Conservation (phyloP, 1,140 invertebrate species). For the Trichoplusia ni region DNA sequence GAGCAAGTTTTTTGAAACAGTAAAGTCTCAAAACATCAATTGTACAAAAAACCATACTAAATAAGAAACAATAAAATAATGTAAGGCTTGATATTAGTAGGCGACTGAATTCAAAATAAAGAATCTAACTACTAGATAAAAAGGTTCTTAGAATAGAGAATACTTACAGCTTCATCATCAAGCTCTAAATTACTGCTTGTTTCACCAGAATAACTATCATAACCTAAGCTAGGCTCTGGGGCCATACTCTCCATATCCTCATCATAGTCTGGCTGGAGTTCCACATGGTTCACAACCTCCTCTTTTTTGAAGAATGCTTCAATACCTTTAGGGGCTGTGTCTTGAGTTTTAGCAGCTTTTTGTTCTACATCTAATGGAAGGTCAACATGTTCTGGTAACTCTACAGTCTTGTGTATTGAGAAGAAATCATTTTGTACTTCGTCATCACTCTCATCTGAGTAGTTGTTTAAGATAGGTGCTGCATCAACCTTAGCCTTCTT, state of each 20-base stretch:
- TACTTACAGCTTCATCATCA: conserved; percentile 77
- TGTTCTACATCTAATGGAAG: conserved; percentile 51
- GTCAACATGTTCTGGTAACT: conserved; percentile 45
- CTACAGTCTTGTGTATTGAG: conserved; percentile 75
- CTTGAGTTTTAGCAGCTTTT: conserved; percentile 19
- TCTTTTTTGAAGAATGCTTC: conserved; percentile 70
- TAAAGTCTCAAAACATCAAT: too few relatives aligned
- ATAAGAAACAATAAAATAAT: too few relatives aligned
- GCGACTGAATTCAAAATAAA: too few relatives aligned
- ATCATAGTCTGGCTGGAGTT: conserved; percentile 35
- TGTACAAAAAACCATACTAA: too few relatives aligned
- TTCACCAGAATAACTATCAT: conserved; percentile 31
- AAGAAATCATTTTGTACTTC: conserved; percentile 81
- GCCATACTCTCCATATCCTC: conserved; percentile 22
- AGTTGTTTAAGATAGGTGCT: conserved; percentile 48
- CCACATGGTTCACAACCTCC: conserved; percentile 30
- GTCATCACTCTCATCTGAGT: conserved; percentile 78
- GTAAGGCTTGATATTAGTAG: too few relatives aligned
- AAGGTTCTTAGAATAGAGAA: neutral
- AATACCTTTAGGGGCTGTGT: conserved; percentile 48
- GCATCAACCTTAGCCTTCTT: conserved; percentile 49
- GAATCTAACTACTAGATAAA: neutral
- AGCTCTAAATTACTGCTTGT: conserved; percentile 46
- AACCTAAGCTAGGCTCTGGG: conserved; percentile 33
- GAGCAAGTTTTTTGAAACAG: too few relatives aligned